phyloP scores from a whole-genome alignment of 1,140 invertebrate genomes.

The Papilio xuthus region DNA sequence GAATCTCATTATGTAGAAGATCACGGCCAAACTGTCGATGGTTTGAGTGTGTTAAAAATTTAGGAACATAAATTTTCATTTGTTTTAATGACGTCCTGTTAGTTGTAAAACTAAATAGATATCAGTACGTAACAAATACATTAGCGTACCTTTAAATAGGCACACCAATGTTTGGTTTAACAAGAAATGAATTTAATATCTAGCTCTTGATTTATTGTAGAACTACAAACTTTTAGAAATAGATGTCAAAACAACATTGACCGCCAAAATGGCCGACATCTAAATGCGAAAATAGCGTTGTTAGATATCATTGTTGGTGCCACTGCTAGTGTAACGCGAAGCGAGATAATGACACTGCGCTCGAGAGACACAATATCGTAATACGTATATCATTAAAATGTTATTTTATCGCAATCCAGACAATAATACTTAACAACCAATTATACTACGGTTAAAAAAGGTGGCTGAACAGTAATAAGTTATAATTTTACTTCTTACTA shows the following conservation, averaged over 20 bases:
- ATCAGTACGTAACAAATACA: neutral
- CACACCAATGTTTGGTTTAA: neutral
- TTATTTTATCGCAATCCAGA: constrained; percentile 18
- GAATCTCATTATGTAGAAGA: neutral
- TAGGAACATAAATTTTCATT: neutral
- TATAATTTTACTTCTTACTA: too few species aligned
- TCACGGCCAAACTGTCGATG: neutral
- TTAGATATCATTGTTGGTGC: constrained; percentile 31
- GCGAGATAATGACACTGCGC: constrained; percentile 15
- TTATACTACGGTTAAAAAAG: neutral
- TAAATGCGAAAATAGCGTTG: constrained; percentile 7
- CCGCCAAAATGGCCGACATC: constrained; percentile 12
- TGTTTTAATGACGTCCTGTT: neutral
- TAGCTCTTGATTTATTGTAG: neutral
- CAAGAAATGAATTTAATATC: too few species aligned
- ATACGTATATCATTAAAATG: constrained; percentile 22
- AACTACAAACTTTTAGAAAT: neutral
- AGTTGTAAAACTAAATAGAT: neutral
- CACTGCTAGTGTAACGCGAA: constrained; percentile 25
- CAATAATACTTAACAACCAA: neutral
- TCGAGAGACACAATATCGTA: constrained; percentile 29
- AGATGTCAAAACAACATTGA: neutral
- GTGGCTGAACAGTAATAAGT: too few species aligned
- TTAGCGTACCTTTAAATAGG: neutral
- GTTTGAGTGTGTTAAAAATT: neutral